Evolutionary conservation across 2,113 vertebrate genomes (phyloP).

Genomic region (Xiphias gladius): DNA sequence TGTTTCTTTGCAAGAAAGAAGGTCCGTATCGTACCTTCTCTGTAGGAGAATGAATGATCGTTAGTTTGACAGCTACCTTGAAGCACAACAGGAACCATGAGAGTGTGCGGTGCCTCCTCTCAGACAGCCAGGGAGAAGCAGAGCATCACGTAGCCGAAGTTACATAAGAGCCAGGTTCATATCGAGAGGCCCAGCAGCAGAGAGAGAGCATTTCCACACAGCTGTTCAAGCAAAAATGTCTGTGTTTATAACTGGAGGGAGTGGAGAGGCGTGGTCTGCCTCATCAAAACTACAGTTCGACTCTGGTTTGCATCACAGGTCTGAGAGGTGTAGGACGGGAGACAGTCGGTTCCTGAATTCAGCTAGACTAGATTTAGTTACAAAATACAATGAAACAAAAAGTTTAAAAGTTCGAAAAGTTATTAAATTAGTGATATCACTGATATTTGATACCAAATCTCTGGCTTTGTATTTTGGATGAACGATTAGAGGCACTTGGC

Average conservation of each 20-base stretch:
- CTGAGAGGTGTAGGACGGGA: conserved; percentile 6
- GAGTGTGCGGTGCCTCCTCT: conserved; percentile 8
- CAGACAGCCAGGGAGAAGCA: background rate
- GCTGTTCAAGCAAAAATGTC: conserved; percentile 62
- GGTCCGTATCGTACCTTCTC: background rate
- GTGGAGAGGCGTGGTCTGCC: conserved; percentile 5
- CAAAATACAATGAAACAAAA: background rate
- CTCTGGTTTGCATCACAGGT: conserved; percentile 29
- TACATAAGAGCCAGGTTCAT: conserved; percentile 44
- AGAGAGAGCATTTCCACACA: conserved; percentile 38
- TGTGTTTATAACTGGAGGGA: conserved; percentile 45
- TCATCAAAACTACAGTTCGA: conserved; percentile 46
- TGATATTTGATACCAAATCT: background rate
- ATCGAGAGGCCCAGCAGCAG: conserved; percentile 38
- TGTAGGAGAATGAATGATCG: background rate
- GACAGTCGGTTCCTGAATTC: background rate
- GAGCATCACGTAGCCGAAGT: conserved; percentile 4
- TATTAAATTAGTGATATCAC: background rate
- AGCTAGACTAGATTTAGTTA: background rate
- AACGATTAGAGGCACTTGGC: background rate
- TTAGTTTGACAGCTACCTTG: conserved; percentile 15
- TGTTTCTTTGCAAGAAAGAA: background rate
- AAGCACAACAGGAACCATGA: conserved; percentile 6
- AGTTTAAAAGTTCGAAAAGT: conserved; percentile 1
- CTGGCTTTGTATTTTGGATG: background rate